phyloP scores from a whole-genome alignment of 2,797 vertebrate species.

The Aldrovandia affinis region DNA sequence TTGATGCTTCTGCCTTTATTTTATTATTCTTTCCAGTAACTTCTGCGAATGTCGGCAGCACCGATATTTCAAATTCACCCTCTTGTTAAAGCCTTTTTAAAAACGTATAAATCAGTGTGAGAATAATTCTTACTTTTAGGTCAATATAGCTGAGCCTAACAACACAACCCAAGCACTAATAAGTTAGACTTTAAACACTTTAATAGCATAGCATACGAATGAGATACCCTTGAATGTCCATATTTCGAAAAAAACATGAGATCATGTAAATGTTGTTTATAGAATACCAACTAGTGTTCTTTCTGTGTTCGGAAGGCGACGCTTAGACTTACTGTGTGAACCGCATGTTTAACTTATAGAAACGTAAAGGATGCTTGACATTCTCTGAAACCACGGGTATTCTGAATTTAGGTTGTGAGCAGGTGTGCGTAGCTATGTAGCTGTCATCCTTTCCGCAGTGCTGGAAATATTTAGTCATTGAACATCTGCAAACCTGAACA shows the following conservation, averaged over 20 bases:
- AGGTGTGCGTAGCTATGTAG: constrained; percentile 4
- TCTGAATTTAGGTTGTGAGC: constrained; percentile 15
- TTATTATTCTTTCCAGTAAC: constrained; percentile 44
- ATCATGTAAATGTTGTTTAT: constrained; percentile 36
- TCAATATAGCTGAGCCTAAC: constrained; percentile 31
- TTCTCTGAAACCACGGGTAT: constrained; percentile 10
- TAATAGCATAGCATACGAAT: constrained; percentile 34
- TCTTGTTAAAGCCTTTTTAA: constrained; percentile 43
- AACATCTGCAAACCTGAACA: neutral
- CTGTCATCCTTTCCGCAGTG: neutral
- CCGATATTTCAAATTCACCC: constrained; percentile 24
- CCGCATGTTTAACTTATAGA: constrained; percentile 1
- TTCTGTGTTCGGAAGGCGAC: constrained; percentile 25
- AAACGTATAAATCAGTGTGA: constrained; percentile 27
- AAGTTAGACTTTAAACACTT: constrained; percentile 31
- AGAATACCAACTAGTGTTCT: constrained; percentile 8
- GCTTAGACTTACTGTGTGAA: constrained; percentile 8
- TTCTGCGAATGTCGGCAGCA: constrained; percentile 37
- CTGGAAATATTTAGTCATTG: constrained; percentile 1
- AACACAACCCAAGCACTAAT: constrained; percentile 21
- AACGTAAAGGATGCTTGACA: constrained; percentile 2
- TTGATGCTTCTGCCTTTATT: constrained; percentile 34
- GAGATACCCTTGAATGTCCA: constrained; percentile 33
- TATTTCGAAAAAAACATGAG: constrained; percentile 33
- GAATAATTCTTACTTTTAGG: constrained; percentile 42